Base-by-base conservation (phyloP, 2,113 vertebrate species). In the Dicerorhinus sumatrensis region DNA sequence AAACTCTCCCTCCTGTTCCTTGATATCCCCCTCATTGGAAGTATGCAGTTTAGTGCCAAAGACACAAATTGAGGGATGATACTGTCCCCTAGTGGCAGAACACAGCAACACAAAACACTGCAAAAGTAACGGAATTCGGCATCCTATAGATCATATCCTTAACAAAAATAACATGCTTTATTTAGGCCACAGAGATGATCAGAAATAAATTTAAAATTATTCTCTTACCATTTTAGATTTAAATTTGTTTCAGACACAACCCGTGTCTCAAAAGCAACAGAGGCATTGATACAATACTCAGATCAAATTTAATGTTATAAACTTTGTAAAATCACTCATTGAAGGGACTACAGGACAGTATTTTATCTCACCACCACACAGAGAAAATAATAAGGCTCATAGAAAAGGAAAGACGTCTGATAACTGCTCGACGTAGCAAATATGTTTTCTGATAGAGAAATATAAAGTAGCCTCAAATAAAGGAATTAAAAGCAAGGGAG, bases 181-280 rank as follows among this genome's bases (percentile, higher is more conserved):
- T 87, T n/a, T 69, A 84, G 36, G n/a, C 46, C 46, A 5, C 42
- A 80, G 29, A 87, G 29, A 14, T 12, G 1, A 63, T 75, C 51
- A 86, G n/a, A 93, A 89, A 97, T 33, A 85, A 77, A 69, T 75
- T 83, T 36, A 83, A 73, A 9, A 39, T n/a, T n/a, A 48, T 17
- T 54, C 18, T 5, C 27, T 2, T 46, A 21, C 29, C 8, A 46
- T 65, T 56, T 82, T 48, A 29, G 8, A 70, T 80, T 72, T 82
- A 86, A 81, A 77, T 79, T 60, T 77, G n/a, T 82, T 72, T 90
- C 42, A 60, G 23, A 33, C 63, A 93, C 62, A 89, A 51, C 2
- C 29, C 27, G 12, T 21, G 17, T 3, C 20, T 70, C 63, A 56
- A 92, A 94, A 84, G 58, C 46, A 83, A 60, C 51, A 87, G 14